A percentile compares a stretch with the other conserved stretches of the same genome.
phyloP scores from a whole-genome alignment of 2,888 invertebrate species.

The Gari tellinella region DNA sequence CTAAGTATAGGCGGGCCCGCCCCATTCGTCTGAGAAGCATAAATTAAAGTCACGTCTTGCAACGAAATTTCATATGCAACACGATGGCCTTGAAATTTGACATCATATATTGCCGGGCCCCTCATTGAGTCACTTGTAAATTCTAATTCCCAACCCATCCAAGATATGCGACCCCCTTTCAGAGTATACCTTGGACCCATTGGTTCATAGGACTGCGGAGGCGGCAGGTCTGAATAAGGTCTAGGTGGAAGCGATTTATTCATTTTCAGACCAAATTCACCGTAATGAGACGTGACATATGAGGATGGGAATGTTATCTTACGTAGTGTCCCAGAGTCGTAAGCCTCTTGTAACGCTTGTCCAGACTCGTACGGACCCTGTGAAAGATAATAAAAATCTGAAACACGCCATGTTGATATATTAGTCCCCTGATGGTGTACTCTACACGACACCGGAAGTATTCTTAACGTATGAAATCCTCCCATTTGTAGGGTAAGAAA shows the following conservation, averaged over 20 bases:
- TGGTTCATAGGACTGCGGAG: slow-evolving; percentile 64
- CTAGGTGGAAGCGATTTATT: slow-evolving; percentile 43
- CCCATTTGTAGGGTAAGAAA: slow-evolving; percentile 30
- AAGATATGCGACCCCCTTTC: slow-evolving; percentile 59
- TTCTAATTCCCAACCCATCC: slow-evolving; percentile 73
- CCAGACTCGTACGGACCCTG: slow-evolving; percentile 60
- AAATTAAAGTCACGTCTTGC: slow-evolving; percentile 65
- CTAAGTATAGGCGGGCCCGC: slow-evolving; percentile 58
- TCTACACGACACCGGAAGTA: slow-evolving; percentile 55
- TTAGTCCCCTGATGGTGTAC: slow-evolving; percentile 56
- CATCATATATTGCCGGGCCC: slow-evolving; percentile 61
- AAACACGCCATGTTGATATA: slow-evolving; percentile 46
- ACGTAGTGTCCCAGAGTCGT: slow-evolving; percentile 37
- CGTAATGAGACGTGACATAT: slow-evolving; percentile 15
- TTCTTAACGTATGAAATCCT: slow-evolving; percentile 37
- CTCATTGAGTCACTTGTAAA: slow-evolving; percentile 54
- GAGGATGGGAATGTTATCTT: slow-evolving; percentile 50
- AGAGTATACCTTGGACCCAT: slow-evolving; percentile 66
- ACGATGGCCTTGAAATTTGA: slow-evolving; percentile 63
- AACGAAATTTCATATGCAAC: slow-evolving; percentile 72
- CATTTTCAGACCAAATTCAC: slow-evolving; percentile 26
- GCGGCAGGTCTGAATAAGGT: slow-evolving; percentile 50
- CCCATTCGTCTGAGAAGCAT: slow-evolving; percentile 63
- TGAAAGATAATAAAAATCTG: slow-evolving; percentile 59
- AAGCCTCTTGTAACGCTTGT: slow-evolving; percentile 44